These are phyloP conservation scores for Labeo calbasu DNA, from an alignment of 2,797 vertebrate genomes.

Conservation along the genomic window DNA sequence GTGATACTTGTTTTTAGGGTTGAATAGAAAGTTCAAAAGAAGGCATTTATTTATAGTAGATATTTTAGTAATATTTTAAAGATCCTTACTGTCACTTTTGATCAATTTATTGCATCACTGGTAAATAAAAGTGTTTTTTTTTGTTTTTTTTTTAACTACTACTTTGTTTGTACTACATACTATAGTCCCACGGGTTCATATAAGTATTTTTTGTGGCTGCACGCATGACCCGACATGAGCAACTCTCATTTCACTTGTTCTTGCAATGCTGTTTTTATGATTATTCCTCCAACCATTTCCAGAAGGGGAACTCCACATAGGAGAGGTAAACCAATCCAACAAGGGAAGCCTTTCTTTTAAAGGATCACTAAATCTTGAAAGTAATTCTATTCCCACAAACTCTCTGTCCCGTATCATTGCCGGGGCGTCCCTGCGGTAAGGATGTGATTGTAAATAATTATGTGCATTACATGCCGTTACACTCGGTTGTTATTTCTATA, in stretches of 20 bases:
- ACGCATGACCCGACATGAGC: slow-evolving; percentile 26
- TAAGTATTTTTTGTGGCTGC: slow-evolving; percentile 30
- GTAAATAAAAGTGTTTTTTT: neutral
- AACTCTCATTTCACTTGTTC: slow-evolving; percentile 62
- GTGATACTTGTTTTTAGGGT: neutral
- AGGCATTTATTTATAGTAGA: neutral
- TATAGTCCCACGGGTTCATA: slow-evolving; percentile 3
- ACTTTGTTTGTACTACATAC: neutral
- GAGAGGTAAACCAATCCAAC: slow-evolving; percentile 74
- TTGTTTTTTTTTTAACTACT: too few relatives aligned
- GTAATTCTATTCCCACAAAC: slow-evolving; percentile 77
- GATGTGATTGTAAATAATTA: slow-evolving; percentile 75
- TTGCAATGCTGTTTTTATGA: slow-evolving; percentile 69
- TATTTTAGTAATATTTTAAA: neutral
- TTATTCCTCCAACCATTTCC: slow-evolving; percentile 64
- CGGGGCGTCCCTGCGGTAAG: slow-evolving; percentile 63
- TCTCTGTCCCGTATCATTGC: slow-evolving; percentile 70
- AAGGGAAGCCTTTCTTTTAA: slow-evolving; percentile 77
- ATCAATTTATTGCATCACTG: neutral
- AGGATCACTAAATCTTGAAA: slow-evolving; percentile 75
- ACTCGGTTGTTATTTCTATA: slow-evolving; percentile 70
- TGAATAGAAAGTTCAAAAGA: neutral
- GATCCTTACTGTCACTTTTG: neutral
- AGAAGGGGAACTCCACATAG: slow-evolving; percentile 64
- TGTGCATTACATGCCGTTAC: slow-evolving; percentile 60